Percentiles rank a stretch among this genome's conserved stretches.
phyloP scores from a whole-genome alignment of 2,888 invertebrate species.

The Notocelia uddmanniana region DNA sequence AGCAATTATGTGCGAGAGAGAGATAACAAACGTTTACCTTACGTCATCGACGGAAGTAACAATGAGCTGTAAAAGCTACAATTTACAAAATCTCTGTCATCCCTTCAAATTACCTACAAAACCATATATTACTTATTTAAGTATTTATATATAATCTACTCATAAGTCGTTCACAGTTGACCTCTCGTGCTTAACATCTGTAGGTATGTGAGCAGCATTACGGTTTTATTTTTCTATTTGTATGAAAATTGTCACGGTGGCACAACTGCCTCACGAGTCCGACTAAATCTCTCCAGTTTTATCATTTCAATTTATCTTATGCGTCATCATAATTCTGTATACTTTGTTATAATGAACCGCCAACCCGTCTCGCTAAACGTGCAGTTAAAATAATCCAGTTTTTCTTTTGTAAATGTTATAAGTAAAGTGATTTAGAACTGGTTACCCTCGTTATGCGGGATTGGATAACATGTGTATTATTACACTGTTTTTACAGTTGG shows the following conservation, averaged over 20 bases:
- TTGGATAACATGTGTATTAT: constrained; percentile 39
- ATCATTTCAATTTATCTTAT: constrained; percentile 33
- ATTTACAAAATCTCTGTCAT: too few species aligned
- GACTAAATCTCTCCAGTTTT: constrained; percentile 17
- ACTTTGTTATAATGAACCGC: constrained; percentile 6
- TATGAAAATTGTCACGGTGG: constrained; percentile 12
- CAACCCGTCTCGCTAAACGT: constrained; percentile 16
- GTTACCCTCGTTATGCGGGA: constrained; percentile 39
- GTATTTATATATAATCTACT: too few species aligned
- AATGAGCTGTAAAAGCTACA: too few species aligned
- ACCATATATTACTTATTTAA: too few species aligned
- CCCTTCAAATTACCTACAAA: too few species aligned
- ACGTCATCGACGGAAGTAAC: too few species aligned
- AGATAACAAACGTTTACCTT: too few species aligned
- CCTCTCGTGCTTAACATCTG: too few species aligned
- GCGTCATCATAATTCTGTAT: constrained; percentile 21
- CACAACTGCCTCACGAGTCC: constrained; percentile 13
- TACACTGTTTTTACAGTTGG: constrained; percentile 42
- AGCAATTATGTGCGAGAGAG: too few species aligned
- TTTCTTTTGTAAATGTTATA: constrained; percentile 40
- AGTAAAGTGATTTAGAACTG: constrained; percentile 44
- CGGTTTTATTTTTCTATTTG: constrained; percentile 1
- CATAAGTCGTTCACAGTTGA: too few species aligned
- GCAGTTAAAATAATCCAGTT: constrained; percentile 32
- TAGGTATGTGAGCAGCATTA: too few species aligned